Evolutionary conservation across 2,113 vertebrate species (phyloP), one percentile per base, ranked within the genome.

Genomic region (Pavo muticus): DNA sequence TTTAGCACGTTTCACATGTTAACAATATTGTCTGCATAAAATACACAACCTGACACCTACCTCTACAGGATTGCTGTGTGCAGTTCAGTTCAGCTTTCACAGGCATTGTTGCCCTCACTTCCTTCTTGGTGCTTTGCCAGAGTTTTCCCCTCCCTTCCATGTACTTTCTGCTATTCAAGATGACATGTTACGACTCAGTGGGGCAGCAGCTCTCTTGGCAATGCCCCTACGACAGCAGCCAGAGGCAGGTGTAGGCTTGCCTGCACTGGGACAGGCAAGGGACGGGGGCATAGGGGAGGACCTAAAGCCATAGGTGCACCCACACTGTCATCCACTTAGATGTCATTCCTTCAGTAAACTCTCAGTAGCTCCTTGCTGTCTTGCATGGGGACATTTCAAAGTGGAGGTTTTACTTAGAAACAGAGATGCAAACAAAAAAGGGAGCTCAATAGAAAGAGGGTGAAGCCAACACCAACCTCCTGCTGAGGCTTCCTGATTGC

Each of bases 261-360:
- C 83, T 1, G 0, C 0, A 9, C 10, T 0, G 2, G 69, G 69
- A 3, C 2, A 30, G 48, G 29, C 4, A 0, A 45, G 48, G 71
- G 61, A 52, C 4, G 9, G 14, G 60, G n/a, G 24, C 47, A 52
- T 16, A 2, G 3, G 37, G 40, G 25, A 73, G 54, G 2, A 18
- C 39, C 57, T 30, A 21, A 11, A 63, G 12, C 60, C 11, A 6
- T 20, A 80, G 45, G 9, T 13, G 14, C 4, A 4, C n/a, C 73
- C 61, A 16, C 29, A 7, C 11, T 57, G 3, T 32, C 9, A 44
- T n/a, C 5, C 10, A 5, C 32, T 17, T 48, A 37, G 35, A 10
- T 18, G 59, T 15, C 19, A 35, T 75, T 74, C 69, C 52, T 61
- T 29, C 63, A 65, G 59, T 5, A 4, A 69, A 69, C 16, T 11